Evolutionary conservation across 2,888 invertebrate species (phyloP).

Genomic region (Eumacrocentrus americanus): DNA sequence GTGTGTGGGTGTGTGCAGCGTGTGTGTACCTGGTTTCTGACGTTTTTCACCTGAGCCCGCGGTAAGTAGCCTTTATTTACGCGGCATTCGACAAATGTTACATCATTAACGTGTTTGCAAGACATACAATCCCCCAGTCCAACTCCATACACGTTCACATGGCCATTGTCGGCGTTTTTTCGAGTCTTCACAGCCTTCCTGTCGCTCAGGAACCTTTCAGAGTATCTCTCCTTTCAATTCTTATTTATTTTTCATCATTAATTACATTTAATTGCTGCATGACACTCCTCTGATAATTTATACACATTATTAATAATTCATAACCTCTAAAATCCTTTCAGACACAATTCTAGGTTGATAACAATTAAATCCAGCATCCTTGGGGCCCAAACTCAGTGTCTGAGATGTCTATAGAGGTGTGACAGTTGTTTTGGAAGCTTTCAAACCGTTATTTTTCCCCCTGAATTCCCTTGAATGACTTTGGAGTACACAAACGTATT

Average conservation of each 20-base stretch:
- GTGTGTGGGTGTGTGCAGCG: conserved; percentile 44
- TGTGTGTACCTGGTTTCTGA: conserved; percentile 52
- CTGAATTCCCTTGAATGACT: not conserved
- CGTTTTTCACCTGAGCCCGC: conserved; percentile 57
- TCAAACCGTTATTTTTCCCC: not conserved
- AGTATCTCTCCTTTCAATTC: conserved; percentile 28
- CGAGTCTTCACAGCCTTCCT: conserved; percentile 24
- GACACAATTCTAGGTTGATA: not conserved
- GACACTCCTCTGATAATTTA: too few relatives aligned
- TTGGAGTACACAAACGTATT: not conserved
- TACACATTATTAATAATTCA: too few relatives aligned
- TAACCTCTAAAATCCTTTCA: not conserved
- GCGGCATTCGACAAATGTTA: conserved; percentile 52
- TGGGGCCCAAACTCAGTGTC: not conserved
- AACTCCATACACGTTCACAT: not conserved
- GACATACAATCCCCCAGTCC: conserved; percentile 13
- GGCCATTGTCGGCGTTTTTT: not conserved
- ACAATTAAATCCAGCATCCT: not conserved
- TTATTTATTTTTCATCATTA: conserved; percentile 43
- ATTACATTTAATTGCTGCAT: conserved; percentile 20
- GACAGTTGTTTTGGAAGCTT: not conserved
- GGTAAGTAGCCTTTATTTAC: conserved; percentile 58
- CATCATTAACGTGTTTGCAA: conserved; percentile 47
- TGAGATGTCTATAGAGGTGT: not conserved
- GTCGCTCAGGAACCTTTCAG: too few relatives aligned